Evolutionary conservation across 2,113 vertebrate species (phyloP).

Genomic region (Asarcornis scutulata): DNA sequence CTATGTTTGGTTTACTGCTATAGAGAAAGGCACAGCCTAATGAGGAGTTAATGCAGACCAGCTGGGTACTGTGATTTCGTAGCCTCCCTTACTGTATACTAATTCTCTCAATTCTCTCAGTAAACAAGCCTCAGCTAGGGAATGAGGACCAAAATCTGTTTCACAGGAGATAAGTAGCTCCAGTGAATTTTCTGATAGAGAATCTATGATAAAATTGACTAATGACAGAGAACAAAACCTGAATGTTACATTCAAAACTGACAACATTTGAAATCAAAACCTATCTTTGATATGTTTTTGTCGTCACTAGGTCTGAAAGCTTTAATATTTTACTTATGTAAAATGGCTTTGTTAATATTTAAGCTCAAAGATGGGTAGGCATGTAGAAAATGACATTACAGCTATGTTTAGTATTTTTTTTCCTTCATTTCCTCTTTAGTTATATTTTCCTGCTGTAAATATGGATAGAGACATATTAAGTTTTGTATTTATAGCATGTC

Average conservation of each 20-base stretch:
- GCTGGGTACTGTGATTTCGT: neutral
- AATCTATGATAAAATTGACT: constrained; percentile 12
- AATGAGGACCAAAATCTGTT: neutral
- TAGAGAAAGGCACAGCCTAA: neutral
- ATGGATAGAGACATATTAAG: neutral
- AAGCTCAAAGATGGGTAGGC: neutral
- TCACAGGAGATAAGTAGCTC: neutral
- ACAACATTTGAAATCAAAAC: constrained; percentile 55
- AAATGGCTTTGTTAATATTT: constrained; percentile 47
- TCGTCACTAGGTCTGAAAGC: constrained; percentile 10
- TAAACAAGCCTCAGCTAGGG: neutral
- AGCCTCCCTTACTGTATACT: neutral
- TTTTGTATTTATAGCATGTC: neutral
- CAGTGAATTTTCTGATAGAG: neutral
- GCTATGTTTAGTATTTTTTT: neutral
- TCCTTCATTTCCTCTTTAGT: neutral
- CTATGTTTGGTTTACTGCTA: neutral
- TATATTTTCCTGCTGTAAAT: constrained; percentile 6
- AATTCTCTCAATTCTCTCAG: neutral
- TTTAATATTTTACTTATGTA: constrained; percentile 49
- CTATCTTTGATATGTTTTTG: neutral
- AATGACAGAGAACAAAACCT: constrained; percentile 22
- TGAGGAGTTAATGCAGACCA: neutral
- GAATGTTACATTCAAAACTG: constrained; percentile 30
- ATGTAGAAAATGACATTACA: constrained; percentile 34